Conservation (phyloP, 2,797 vertebrate species). For the Enteromius unitaeniatus region DNA sequence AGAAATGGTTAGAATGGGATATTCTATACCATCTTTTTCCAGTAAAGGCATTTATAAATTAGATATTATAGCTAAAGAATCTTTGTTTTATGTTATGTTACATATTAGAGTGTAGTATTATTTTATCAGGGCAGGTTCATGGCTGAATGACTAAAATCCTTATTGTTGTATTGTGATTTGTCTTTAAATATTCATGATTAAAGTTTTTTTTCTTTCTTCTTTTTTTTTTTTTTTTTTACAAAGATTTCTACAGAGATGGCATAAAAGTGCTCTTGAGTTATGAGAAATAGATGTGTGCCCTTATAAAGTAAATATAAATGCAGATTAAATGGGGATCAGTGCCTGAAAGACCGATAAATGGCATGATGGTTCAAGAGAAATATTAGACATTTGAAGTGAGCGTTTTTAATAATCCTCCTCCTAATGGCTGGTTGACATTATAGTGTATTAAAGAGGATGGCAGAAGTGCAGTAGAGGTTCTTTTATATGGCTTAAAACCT, state of each 20-base stretch:
- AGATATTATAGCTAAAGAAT: background rate
- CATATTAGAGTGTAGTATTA: background rate
- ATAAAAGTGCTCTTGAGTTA: background rate
- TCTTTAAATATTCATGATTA: background rate
- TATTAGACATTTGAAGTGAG: background rate
- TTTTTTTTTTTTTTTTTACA: no score
- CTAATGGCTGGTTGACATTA: background rate
- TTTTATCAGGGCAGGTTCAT: background rate
- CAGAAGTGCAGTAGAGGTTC: background rate
- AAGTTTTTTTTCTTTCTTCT: no score
- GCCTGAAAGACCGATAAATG: background rate
- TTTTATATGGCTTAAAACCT: background rate
- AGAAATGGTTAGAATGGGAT: background rate
- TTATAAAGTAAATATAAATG: constrained; percentile 9
- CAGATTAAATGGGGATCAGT: background rate
- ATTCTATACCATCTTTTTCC: background rate
- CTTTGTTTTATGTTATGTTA: background rate
- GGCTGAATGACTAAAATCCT: background rate
- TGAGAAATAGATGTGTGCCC: background rate
- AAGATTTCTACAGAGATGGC: no score
- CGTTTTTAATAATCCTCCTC: background rate
- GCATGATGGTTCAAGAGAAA: background rate
- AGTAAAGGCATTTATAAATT: background rate
- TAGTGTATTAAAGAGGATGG: background rate
- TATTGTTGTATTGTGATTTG: background rate